Conservation (phyloP, 2,888 invertebrate species). For the Erebia palarica region DNA sequence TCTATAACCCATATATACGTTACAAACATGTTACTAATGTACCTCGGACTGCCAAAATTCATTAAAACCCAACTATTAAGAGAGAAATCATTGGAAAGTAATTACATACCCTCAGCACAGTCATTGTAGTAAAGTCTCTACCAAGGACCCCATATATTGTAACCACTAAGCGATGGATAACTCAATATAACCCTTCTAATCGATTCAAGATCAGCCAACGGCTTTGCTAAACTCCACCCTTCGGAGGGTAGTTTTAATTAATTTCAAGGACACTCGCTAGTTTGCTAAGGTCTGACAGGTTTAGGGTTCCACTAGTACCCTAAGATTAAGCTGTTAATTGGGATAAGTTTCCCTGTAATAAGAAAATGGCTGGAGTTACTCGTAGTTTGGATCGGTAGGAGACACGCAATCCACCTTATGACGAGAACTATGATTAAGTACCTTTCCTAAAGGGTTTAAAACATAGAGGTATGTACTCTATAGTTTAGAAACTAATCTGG, state of each 20-base stretch:
- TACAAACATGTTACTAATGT: too few relatives aligned
- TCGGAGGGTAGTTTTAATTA: constrained; percentile 69
- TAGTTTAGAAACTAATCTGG: too few relatives aligned
- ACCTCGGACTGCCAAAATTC: too few relatives aligned
- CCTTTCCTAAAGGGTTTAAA: too few relatives aligned
- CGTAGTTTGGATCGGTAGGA: too few relatives aligned
- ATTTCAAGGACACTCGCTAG: constrained; percentile 53
- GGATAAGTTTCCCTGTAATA: neutral
- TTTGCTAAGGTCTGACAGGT: constrained; percentile 32
- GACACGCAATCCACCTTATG: too few relatives aligned
- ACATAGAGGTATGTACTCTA: too few relatives aligned
- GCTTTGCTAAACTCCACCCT: constrained; percentile 61
- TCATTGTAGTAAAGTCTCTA: constrained; percentile 51
- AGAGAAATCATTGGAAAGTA: constrained; percentile 38
- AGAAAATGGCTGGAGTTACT: too few relatives aligned
- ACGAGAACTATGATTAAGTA: too few relatives aligned
- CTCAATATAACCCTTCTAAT: constrained; percentile 69
- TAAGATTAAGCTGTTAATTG: constrained; percentile 12
- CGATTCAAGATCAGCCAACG: constrained; percentile 75
- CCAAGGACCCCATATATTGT: constrained; percentile 69
- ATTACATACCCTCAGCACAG: constrained; percentile 58
- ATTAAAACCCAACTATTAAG: neutral
- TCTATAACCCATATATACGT: too few relatives aligned
- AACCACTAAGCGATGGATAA: constrained; percentile 74
- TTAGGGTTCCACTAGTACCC: constrained; percentile 12